Percentiles rank a stretch among this genome's conserved stretches.
These are phyloP conservation scores for Sphaerophoria rueppellii DNA, from an alignment of 2,888 invertebrate species.

Conservation along the genomic window DNA sequence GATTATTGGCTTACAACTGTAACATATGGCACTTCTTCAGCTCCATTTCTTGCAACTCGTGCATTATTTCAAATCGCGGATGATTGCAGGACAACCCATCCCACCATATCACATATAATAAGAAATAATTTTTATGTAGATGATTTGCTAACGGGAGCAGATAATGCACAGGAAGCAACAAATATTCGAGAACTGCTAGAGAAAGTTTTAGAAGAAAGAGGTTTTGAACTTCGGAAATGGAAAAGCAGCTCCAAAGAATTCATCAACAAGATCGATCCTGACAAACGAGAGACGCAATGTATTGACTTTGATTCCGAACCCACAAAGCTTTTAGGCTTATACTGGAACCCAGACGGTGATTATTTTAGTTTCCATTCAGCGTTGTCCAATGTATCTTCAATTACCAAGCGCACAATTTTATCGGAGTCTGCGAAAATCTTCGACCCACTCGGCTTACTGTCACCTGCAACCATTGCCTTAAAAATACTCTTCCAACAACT, in stretches of 20 bases:
- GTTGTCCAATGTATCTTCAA: not conserved
- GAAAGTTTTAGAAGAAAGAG: not conserved
- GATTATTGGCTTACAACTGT: not conserved
- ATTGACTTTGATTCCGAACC: conserved; percentile 14
- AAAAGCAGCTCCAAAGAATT: conserved; percentile 12
- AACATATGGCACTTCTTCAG: conserved; percentile 32
- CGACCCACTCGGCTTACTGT: conserved; percentile 9
- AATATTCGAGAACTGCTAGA: not conserved
- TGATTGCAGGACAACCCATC: conserved; percentile 1
- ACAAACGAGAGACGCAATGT: conserved; percentile 6
- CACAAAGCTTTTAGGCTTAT: conserved; percentile 14
- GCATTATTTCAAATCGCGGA: conserved; percentile 9
- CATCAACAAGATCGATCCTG: not conserved
- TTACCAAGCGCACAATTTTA: conserved; percentile 7
- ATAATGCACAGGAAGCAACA: conserved; percentile 24
- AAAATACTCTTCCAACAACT: conserved; percentile 14
- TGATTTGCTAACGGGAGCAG: conserved; percentile 27
- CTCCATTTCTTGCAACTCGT: conserved; percentile 35
- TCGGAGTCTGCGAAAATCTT: conserved; percentile 4
- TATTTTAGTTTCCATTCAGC: conserved; percentile 18
- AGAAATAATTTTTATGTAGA: conserved; percentile 30
- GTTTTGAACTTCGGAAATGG: conserved; percentile 15
- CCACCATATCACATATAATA: conserved; percentile 8
- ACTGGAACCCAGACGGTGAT: conserved; percentile 12
- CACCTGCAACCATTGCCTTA: conserved; percentile 4